Base-by-base conservation (phyloP, 2,888 invertebrate species). In the Acrocera orbiculus region DNA sequence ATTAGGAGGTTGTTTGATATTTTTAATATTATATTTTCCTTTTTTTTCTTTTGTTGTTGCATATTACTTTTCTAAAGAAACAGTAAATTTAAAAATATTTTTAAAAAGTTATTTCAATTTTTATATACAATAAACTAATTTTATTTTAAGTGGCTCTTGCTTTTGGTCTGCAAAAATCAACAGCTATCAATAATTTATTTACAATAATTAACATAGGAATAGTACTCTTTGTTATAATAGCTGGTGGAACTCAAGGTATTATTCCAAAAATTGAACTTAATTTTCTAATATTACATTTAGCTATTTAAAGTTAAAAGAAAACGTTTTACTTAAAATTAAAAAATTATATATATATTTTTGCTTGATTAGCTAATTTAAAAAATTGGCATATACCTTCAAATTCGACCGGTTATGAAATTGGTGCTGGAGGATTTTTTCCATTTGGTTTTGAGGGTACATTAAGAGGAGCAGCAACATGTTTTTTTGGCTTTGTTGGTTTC, bases 401-500 rank as follows among this genome's bases (percentile, higher is more conserved):
- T 13, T 17, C 30, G 3, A 40, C 39, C 3, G 46, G 46, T 3
- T 50, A 50, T 26, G 32, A 49, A 15, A 62, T 64, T 1, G 92
- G 92, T 0, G 50, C 50, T 0, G 93, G 93, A 0, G 93, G 93
- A 0, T 95, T 87, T 59, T 70, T 85, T 50, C 92, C 93, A 0
- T 92, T 74, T 54, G 92, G 92, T 1, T 63, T 82, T 39, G 65
- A 70, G 31, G 93, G 87, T 1, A 73, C 78, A 2, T 66, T 87
- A 54, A 66, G 69, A 10, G 87, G 86, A 0, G 70, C 83, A 0
- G 83, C 85, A 0, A 74, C 78, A 34, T 83, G 82, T 49, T 82
- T 82, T 58, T 90, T 82, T 53, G 89, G 85, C 3, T 95, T 90
- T 53, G 83, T 90, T 5, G 93, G 93, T 1, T 93, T 93, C 53